Evolutionary conservation across 2,888 invertebrate species (phyloP).

Genomic region (Nomada hirtipes): DNA sequence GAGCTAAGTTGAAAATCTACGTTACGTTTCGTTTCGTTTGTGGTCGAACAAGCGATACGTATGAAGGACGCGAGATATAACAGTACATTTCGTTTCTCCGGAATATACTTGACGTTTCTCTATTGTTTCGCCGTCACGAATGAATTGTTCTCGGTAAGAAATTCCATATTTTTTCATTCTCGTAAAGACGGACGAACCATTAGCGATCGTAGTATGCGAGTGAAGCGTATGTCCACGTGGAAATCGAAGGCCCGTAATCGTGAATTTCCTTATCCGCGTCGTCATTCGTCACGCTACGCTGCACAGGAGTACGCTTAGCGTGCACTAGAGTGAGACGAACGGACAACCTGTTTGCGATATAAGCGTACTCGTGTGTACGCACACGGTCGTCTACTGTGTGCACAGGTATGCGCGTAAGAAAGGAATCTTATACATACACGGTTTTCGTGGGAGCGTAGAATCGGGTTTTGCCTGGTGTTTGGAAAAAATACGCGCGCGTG

Average conservation of each 20-base stretch:
- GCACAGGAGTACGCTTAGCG: conserved; percentile 64
- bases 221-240: conserved; percentile 63
- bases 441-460: conserved; percentile 53
- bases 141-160: too few species aligned
- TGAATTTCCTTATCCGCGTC: conserved; percentile 66
- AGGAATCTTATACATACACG: conserved; percentile 13
- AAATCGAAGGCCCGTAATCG: conserved; percentile 56
- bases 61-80: conserved; percentile 28
- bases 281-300: conserved; percentile 55
- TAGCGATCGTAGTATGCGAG: conserved; percentile 8
- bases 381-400: background rate
- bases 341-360: conserved; percentile 76
- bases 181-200: background rate
- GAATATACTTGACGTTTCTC: background rate
- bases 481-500: conserved; percentile 37
- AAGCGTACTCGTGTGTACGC: conserved; percentile 19
- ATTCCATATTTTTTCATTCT: background rate
- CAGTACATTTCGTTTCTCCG: conserved; percentile 7
- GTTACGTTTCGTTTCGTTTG: conserved; percentile 29
- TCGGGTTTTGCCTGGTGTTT: conserved; percentile 25
- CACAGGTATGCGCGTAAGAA: conserved; percentile 10
- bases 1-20: background rate
- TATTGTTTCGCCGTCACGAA: conserved; percentile 9
- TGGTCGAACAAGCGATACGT: conserved; percentile 14
- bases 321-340: conserved; percentile 72